Base-by-base conservation (phyloP, 2,113 vertebrate species). In the Perca flavescens region DNA sequence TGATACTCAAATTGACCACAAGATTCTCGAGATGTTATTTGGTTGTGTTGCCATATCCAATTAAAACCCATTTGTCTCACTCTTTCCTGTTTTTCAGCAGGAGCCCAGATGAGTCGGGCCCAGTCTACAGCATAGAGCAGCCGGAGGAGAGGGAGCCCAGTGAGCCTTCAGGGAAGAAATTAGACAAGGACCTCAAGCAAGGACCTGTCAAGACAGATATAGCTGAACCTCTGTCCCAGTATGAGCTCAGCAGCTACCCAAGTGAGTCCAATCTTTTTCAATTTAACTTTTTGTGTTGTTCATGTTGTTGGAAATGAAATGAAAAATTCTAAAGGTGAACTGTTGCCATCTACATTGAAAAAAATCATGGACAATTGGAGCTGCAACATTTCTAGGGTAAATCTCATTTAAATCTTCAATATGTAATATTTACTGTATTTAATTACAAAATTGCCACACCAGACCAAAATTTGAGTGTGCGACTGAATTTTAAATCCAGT, bases 171-270 rank as follows among this genome's bases (percentile, higher is more conserved):
- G 93, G 91, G 50, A 98, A 98, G 92, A 97, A 97, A 86, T 62
- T 90, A 1, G 98, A 98, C 71, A 96, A 97, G 80, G 98, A 97
- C 46, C 82, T 96, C 49, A 96, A 96, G 80, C 43, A 95, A 56
- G 86, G 93, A 4, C 47, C 76, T 0, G 95, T 95, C 68, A 97
- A 97, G 87, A 89, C 87, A 0, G 97, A 99, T 49, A 94, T 97
- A 53, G 88, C 93, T 0, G 98, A 99, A 69, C 47, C 96, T 25
- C 91, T 96, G 71, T 94, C 96, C 21, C 97, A 96, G 75, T 99
- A 97, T 57, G 97, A 99, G 76, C 93, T 98, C 77, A 97, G 80
- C 94, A 93, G 87, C 87, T 99, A 98, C 3, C 94, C 96, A 93
- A 96, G 98, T 99, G 89, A 96, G 97, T 97, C 16, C n/a, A 14